Percentiles rank a stretch among this genome's conserved stretches.
Conservation (phyloP, 1,140 invertebrate genomes). For the Stegodyphus mimosarum region DNA sequence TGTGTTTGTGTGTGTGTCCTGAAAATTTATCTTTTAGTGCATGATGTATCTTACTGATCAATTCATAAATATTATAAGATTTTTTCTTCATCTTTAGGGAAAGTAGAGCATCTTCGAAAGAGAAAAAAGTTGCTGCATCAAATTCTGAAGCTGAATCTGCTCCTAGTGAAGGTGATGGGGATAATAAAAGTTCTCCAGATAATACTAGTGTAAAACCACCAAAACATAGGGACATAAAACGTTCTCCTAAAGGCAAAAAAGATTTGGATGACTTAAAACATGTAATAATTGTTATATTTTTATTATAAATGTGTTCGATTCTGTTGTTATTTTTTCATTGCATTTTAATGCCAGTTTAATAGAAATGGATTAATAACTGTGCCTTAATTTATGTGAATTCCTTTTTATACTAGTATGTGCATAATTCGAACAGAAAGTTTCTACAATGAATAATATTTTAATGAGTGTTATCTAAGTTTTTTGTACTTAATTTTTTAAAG, state of each 20-base stretch:
- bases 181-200: constrained; percentile 23
- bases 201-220: constrained; percentile 16
- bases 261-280: constrained; percentile 54
- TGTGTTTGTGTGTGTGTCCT: too few species aligned
- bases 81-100: background rate
- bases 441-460: background rate
- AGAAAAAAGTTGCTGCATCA: background rate
- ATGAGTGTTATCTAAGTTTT: background rate
- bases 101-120: constrained; percentile 14
- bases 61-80: background rate
- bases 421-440: too few species aligned
- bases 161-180: constrained; percentile 19
- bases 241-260: constrained; percentile 29
- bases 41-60: background rate
- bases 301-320: background rate
- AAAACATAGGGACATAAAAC: constrained; percentile 33
- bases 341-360: background rate
- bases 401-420: background rate
- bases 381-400: background rate
- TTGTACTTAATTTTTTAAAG: constrained; percentile 4
- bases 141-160: constrained; percentile 36
- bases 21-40: too few species aligned
- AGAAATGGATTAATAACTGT: too few species aligned
- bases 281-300: constrained; percentile 9
- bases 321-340: background rate